Conservation (phyloP, 2,888 invertebrate species). For the Drosophila infuscata region DNA sequence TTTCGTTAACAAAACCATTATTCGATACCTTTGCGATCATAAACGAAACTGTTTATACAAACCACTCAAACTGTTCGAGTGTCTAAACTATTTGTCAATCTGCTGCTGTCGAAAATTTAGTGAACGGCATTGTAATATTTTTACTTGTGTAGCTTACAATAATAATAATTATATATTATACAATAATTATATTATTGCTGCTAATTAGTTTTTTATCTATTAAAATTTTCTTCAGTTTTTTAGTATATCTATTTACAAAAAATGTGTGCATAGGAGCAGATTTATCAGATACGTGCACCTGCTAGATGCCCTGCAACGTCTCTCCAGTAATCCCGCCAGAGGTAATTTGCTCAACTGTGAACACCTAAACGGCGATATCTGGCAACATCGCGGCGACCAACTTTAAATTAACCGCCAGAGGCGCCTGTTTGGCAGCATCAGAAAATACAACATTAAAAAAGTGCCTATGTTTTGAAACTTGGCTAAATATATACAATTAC, state of each 20-base stretch:
- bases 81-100: background rate
- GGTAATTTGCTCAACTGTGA: background rate
- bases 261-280: background rate
- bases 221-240: too few species aligned
- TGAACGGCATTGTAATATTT: background rate
- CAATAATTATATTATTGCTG: too few species aligned
- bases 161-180: too few species aligned
- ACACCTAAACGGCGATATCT: background rate
- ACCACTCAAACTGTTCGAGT: too few species aligned
- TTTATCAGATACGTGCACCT: background rate
- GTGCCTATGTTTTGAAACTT: background rate
- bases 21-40: background rate
- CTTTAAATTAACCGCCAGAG: background rate
- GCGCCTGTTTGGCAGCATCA: background rate
- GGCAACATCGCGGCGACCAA: background rate
- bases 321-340: too few species aligned
- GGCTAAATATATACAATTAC: background rate
- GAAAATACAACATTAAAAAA: background rate
- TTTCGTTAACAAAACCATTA: background rate
- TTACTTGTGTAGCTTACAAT: background rate
- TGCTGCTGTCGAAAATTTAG: background rate
- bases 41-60: too few species aligned
- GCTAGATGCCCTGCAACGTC: background rate
- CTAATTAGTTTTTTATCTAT: too few species aligned
- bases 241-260: too few species aligned